Base-by-base conservation (phyloP, 2,888 invertebrate species). In the Torymus tubicola region DNA sequence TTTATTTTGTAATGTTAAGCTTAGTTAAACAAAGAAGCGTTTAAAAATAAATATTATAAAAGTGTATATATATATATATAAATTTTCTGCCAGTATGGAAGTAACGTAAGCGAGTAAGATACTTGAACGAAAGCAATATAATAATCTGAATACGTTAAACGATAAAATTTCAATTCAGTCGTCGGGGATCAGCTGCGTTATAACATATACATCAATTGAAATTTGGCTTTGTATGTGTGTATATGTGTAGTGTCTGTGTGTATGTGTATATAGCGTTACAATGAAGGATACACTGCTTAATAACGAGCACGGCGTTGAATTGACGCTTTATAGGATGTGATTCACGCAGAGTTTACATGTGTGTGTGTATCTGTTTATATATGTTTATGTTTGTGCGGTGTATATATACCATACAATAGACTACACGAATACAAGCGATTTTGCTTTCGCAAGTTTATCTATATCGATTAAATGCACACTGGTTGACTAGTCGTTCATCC, bases 401-500 rank as follows among this genome's bases (percentile, higher is more conserved):
- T n/a, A n/a, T n/a, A n/a, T n/a, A 8, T 42, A 42, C 8, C 31
- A 31, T 8, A 42, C 10, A 42, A 42, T 42, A 42, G 42, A 42
- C 5, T 42, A 42, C 42, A 42, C 5, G 42, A 42, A 42, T 42
- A 42, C 42, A 42, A 42, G 42, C 42, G 42, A 42, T 16, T 61
- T 73, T 61, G 14, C 31, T 68, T 55, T 11, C 16, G 24, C 14
- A 31, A 65, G 57, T n/a, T 42, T n/a, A 18, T 63, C 21, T 70
- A 70, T 55, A 73, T 77, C 53, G 42, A 64, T 75, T 81, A 83
- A 84, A 84, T 84, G 84, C 83, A 79, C 80, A 80, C 82, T 83
- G 76, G 80, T 81, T 84, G 84, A 84, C 84, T 84, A 84, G 84
- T 80, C 67, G 50, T n/a, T n/a, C n/a, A 74, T 75, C 75, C 68